Evolutionary conservation across 2,888 invertebrate genomes (phyloP).

Genomic region (Andrena dorsata): DNA sequence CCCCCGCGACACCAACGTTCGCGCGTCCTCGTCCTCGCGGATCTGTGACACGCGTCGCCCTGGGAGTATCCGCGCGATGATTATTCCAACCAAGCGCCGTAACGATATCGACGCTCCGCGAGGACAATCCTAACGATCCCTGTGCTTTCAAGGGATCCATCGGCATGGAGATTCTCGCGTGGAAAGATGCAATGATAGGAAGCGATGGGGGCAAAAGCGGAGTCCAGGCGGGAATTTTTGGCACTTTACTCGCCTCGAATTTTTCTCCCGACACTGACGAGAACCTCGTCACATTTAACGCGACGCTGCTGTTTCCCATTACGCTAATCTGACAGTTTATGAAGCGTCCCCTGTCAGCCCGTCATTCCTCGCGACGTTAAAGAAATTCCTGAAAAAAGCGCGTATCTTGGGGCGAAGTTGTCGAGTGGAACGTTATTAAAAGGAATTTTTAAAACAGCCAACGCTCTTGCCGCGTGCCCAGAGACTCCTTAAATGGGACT

Average conservation of each 20-base stretch:
- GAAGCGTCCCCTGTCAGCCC: slow-evolving; percentile 16
- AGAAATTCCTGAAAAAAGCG: neutral
- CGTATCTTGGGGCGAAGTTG: neutral
- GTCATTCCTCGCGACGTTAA: neutral
- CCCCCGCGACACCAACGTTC: slow-evolving; percentile 32
- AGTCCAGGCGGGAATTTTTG: slow-evolving; percentile 8
- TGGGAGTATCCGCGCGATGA: neutral
- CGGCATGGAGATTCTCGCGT: too few relatives aligned
- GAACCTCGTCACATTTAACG: slow-evolving; percentile 8
- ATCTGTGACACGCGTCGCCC: slow-evolving; percentile 12
- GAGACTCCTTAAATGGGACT: slow-evolving; percentile 30
- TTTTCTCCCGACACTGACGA: slow-evolving; percentile 15
- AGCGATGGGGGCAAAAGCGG: too few relatives aligned
- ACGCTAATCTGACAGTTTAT: slow-evolving; percentile 34
- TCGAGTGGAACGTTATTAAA: neutral
- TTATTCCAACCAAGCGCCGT: neutral
- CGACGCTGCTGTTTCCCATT: slow-evolving; percentile 37
- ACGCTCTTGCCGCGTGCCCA: neutral
- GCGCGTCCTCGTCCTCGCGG: neutral
- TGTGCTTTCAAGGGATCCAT: neutral
- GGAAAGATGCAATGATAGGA: too few relatives aligned
- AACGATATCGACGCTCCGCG: slow-evolving; percentile 4
- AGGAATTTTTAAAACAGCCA: neutral
- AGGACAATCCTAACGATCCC: neutral
- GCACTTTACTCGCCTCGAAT: slow-evolving; percentile 35